These are phyloP conservation scores for Drosophila pseudoananassae DNA, from an alignment of 1,140 invertebrate species.

Conservation along the genomic window DNA sequence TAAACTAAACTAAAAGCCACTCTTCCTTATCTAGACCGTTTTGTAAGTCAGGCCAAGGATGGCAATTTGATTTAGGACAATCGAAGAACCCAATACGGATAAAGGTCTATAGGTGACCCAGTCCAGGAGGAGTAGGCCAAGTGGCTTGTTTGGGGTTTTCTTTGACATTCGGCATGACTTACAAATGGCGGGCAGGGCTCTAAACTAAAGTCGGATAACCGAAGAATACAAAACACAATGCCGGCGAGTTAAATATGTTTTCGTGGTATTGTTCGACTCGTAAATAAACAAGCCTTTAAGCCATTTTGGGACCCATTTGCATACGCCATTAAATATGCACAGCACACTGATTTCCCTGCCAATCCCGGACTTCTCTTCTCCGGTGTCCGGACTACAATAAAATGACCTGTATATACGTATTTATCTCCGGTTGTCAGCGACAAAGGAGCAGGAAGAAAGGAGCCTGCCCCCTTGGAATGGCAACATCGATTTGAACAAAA, in stretches of 20 bases:
- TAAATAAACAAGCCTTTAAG: constrained; percentile 73
- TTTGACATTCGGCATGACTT: constrained; percentile 29
- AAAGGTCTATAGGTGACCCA: constrained; percentile 1
- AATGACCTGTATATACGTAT: constrained; percentile 63
- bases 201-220: constrained; percentile 19
- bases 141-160: constrained; percentile 26
- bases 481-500: constrained; percentile 54
- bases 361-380: constrained; percentile 1
- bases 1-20: constrained; percentile 2
- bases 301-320: constrained; percentile 61
- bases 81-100: constrained; percentile 11
- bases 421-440: constrained; percentile 61
- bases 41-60: constrained; percentile 22
- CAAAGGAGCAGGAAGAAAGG: constrained; percentile 22
- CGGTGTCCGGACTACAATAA: constrained; percentile 57
- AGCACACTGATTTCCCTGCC: constrained; percentile 61
- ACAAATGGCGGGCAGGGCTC: constrained; percentile 29
- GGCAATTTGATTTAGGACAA: constrained; percentile 42
- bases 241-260: constrained; percentile 50
- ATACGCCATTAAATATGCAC: constrained; percentile 77
- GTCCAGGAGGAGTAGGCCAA: constrained; percentile 7
- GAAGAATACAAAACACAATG: constrained; percentile 38
- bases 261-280: constrained; percentile 50
- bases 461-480: constrained; percentile 38
- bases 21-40: constrained; percentile 20